Percentiles rank a stretch among this genome's conserved stretches.
Evolutionary conservation across 2,797 vertebrate genomes (phyloP).

Genomic region (Spinibarbus caldwelli): DNA sequence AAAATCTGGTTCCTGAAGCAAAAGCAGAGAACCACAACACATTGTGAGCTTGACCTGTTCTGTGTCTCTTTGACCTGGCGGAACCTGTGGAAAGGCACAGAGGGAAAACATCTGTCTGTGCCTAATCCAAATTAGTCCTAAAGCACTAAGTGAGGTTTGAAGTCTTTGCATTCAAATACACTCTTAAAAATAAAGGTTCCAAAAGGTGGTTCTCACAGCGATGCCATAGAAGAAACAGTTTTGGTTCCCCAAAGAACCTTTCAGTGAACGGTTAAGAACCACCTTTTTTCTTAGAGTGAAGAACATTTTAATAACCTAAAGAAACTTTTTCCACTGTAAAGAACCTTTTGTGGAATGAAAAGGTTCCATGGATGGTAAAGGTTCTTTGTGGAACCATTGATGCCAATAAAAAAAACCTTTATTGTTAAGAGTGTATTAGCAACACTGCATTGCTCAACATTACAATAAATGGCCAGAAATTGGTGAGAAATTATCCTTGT

Average conservation of each 20-base stretch:
- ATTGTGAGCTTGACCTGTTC: not conserved
- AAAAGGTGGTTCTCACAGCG: too few relatives aligned
- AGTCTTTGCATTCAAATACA: not conserved
- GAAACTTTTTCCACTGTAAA: too few relatives aligned
- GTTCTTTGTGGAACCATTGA: too few relatives aligned
- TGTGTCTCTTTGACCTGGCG: not conserved
- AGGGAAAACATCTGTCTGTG: not conserved
- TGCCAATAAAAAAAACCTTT: too few relatives aligned
- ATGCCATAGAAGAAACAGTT: too few relatives aligned
- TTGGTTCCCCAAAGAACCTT: too few relatives aligned
- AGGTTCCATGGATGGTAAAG: too few relatives aligned
- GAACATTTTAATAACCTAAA: too few relatives aligned
- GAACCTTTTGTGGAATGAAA: too few relatives aligned
- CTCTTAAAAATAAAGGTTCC: too few relatives aligned
- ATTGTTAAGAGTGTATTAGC: not conserved
- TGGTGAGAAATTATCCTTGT: not conserved
- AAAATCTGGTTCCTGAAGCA: not conserved
- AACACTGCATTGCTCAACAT: not conserved
- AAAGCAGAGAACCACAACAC: not conserved
- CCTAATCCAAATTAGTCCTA: not conserved
- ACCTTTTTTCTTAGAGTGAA: too few relatives aligned
- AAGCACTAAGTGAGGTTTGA: not conserved
- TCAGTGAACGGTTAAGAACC: too few relatives aligned
- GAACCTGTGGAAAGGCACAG: not conserved
- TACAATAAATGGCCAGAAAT: not conserved